A percentile compares a stretch with the other conserved stretches of the same genome.
These are phyloP conservation scores for Conopomorpha cramerella DNA, from an alignment of 1,140 invertebrate genomes.

Conservation along the genomic window DNA sequence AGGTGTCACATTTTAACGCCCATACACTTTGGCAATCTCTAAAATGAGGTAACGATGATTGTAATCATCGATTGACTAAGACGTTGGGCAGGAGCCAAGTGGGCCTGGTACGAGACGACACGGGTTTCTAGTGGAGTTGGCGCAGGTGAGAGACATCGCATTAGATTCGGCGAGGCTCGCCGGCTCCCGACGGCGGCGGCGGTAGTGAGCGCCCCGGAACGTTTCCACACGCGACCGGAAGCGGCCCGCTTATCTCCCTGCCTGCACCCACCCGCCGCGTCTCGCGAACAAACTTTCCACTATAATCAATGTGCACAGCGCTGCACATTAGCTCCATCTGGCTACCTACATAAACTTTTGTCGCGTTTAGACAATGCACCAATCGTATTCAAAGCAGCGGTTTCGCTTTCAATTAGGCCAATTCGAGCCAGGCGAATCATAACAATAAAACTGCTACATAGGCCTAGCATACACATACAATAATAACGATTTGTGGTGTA, in stretches of 20 bases:
- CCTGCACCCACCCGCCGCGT: no score
- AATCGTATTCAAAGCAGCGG: no score
- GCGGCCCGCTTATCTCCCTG: neutral
- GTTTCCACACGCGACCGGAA: neutral
- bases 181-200: no score
- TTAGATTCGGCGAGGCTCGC: neutral
- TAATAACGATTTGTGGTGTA: conserved; percentile 9
- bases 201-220: neutral
- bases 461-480: conserved; percentile 8
- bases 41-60: no score
- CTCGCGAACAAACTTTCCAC: neutral
- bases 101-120: neutral
- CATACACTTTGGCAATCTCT: conserved; percentile 6
- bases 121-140: neutral
- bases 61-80: neutral
- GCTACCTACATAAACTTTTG: no score
- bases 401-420: no score
- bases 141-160: neutral
- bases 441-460: no score
- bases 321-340: neutral
- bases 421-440: no score
- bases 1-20: no score
- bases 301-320: neutral
- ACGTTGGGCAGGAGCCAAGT: neutral
- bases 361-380: no score